Conservation (phyloP, 2,797 vertebrate species). For the Hydrocynus forskahlii region DNA sequence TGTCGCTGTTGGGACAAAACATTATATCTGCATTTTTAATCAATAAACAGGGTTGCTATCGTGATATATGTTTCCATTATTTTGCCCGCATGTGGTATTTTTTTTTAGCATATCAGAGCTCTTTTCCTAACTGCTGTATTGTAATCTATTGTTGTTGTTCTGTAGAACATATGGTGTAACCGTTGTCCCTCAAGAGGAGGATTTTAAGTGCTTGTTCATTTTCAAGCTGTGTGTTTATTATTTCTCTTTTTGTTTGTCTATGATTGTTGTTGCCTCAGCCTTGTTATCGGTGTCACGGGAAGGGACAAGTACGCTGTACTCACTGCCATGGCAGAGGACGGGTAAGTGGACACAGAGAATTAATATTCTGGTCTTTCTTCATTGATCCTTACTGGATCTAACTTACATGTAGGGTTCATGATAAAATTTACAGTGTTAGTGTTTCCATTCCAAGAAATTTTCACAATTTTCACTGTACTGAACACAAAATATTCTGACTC, state of each 20-base stretch:
- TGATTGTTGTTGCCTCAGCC: conserved; percentile 56
- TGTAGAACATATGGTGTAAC: background rate
- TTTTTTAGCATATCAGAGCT: too few species aligned
- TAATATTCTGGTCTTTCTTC: background rate
- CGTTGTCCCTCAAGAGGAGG: background rate
- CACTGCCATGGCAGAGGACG: conserved; percentile 68
- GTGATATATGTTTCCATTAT: background rate
- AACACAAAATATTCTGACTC: too few species aligned
- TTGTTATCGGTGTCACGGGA: conserved; percentile 78
- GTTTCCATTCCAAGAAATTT: too few species aligned
- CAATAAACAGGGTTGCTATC: too few species aligned
- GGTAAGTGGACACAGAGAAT: conserved; percentile 64
- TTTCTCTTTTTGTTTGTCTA: background rate
- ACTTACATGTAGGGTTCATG: background rate
- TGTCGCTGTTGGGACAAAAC: too few species aligned
- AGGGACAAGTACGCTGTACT: conserved; percentile 70
- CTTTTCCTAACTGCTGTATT: background rate
- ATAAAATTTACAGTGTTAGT: background rate
- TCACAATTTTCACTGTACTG: too few species aligned
- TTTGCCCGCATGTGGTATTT: background rate
- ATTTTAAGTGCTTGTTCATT: background rate
- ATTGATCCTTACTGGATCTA: background rate
- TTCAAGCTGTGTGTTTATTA: background rate
- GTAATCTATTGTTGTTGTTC: background rate
- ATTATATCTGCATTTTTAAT: too few species aligned